phyloP scores from a whole-genome alignment of 2,797 vertebrate genomes.

The Ataeniobius toweri region DNA sequence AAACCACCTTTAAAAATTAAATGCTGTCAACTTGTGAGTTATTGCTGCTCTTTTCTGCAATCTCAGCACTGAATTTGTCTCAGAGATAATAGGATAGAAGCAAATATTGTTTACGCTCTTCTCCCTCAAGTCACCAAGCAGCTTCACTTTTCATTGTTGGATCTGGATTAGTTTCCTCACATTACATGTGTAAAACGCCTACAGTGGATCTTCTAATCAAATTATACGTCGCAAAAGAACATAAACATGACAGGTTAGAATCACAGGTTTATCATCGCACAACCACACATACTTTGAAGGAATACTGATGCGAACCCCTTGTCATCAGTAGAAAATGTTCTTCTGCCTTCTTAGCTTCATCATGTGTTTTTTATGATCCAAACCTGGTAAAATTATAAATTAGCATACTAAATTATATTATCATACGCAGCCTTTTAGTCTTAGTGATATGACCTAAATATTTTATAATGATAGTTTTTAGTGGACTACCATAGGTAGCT shows the following conservation, averaged over 20 bases:
- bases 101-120: not conserved
- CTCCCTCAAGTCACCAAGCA: not conserved
- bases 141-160: not conserved
- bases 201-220: constrained; percentile 5
- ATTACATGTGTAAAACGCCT: not conserved
- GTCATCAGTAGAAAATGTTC: not conserved
- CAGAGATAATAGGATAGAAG: not conserved
- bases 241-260: not conserved
- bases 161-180: not conserved
- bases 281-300: not conserved
- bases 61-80: not conserved
- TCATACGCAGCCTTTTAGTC: not conserved
- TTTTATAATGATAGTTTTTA: not conserved
- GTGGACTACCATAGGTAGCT: not conserved
- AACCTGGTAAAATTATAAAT: not conserved
- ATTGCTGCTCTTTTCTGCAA: not conserved
- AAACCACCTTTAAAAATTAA: not conserved
- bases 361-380: not conserved
- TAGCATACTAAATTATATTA: not conserved
- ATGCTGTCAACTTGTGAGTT: not conserved
- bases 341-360: not conserved
- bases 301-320: not conserved
- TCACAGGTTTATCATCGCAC: constrained; percentile 1
- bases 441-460: not conserved
- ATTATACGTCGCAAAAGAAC: not conserved